Evolutionary conservation across 2,888 invertebrate genomes (phyloP), one percentile per base, ranked within the genome.

Genomic region (Dichetophora obliterata): DNA sequence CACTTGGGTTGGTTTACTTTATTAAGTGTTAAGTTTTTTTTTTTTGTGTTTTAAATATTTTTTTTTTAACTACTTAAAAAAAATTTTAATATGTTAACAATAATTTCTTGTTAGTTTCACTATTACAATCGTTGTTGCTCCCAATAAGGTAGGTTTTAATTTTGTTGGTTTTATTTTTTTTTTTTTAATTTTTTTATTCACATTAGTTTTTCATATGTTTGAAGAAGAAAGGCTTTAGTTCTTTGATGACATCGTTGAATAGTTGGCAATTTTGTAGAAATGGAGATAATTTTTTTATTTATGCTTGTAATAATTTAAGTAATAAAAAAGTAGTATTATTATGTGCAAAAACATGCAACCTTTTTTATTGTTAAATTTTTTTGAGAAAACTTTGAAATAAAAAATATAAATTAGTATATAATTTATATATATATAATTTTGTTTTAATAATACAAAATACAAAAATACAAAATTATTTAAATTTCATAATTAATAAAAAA

Each of bases 1-100:
- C 86, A 87, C 86, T 87, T 86, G 87, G 86, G 86, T 86, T 86
- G 81, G 79, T 83, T 82, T 79, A 82, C 79, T 79, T 75, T 69
- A 79, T 79, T 74, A 76, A 78, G 77, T 70, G 69, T 69, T 76
- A 76, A 63, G 70, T 78, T 78, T 73, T 54, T 73, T 43, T 75
- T 71, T 79, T 50, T 43, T 75, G 68, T 79, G 19, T 61, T 77
- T 50, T 74, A 50, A 75, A 34, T 65, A 68, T 75, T 77, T 75
- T 79, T 81, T 77, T 76, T 80, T 81, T 73, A 73, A 52, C 19
- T 61, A 34, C 50, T 65, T n/a, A 65, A 74, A 54, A 52, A 37
- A 9, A 71, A 61, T 54, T 72, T 59, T 37, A 66, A 54, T 74
- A 74, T 74, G 74, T 66, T 74, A 72, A 72, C 61, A 76, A 77